phyloP scores from a whole-genome alignment of 2,797 vertebrate genomes.

The Pipistrellus pygmaeus region DNA sequence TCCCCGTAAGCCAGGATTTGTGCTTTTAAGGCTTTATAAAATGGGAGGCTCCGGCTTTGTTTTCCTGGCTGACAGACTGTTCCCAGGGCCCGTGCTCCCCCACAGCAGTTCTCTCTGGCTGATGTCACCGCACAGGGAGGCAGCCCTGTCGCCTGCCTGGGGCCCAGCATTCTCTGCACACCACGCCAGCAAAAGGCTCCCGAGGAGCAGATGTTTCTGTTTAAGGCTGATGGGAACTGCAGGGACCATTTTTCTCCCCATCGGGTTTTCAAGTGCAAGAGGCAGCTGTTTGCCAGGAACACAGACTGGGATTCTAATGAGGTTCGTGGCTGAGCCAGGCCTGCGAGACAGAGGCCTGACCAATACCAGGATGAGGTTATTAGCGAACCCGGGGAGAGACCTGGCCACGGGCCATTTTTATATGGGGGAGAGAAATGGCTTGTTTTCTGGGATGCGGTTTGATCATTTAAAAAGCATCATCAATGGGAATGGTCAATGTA shows the following conservation, averaged over 20 bases:
- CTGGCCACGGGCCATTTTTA: constrained; percentile 54
- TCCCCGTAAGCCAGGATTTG: constrained; percentile 53
- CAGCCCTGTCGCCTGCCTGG: constrained; percentile 1
- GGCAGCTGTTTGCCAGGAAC: constrained; percentile 79
- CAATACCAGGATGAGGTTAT: constrained; percentile 59
- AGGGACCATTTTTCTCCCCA: constrained; percentile 77
- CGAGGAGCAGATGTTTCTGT: constrained; percentile 84
- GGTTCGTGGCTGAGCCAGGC: neutral
- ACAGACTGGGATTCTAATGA: constrained; percentile 69
- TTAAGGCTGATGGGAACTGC: constrained; percentile 75
- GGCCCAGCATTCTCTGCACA: constrained; percentile 34
- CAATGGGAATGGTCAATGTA: neutral
- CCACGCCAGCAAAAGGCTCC: constrained; percentile 64
- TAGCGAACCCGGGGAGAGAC: constrained; percentile 61
- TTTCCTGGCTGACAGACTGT: constrained; percentile 20
- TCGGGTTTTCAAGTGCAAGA: constrained; percentile 70
- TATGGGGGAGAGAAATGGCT: neutral
- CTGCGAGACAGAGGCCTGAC: constrained; percentile 64
- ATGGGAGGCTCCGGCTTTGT: neutral
- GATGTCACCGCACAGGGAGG: constrained; percentile 25
- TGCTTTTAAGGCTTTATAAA: constrained; percentile 57
- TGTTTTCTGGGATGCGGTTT: constrained; percentile 10
- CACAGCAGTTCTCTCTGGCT: neutral
- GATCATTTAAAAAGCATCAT: neutral
- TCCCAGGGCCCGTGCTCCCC: neutral